Conservation (phyloP, 1,140 invertebrate genomes). For the Neodiprion virginianus region DNA sequence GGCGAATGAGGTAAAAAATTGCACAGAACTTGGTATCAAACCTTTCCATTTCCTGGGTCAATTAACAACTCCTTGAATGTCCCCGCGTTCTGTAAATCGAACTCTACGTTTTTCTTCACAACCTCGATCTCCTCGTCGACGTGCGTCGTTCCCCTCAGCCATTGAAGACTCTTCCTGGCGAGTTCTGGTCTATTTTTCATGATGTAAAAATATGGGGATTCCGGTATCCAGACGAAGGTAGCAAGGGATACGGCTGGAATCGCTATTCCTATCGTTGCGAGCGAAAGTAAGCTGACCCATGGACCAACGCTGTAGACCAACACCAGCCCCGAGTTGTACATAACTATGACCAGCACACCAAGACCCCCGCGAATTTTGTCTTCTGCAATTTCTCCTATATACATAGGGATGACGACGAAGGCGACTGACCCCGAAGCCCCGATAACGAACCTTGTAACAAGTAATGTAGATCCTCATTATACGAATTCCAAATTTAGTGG, state of each 20-base stretch:
- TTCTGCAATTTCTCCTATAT: conserved; percentile 69
- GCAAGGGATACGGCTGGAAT: conserved; percentile 65
- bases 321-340: conserved; percentile 67
- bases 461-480: too few relatives aligned
- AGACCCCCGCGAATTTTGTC: conserved; percentile 69
- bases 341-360: conserved; percentile 67
- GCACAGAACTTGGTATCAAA: not conserved
- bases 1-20: conserved; percentile 11
- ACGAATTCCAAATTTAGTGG: too few relatives aligned
- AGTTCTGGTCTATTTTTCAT: conserved; percentile 62
- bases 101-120: conserved; percentile 66
- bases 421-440: conserved; percentile 31
- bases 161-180: conserved; percentile 65
- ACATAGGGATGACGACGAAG: conserved; percentile 68
- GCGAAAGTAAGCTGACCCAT: conserved; percentile 63
- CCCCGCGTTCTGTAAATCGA: conserved; percentile 62
- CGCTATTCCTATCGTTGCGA: conserved; percentile 61
- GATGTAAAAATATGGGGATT: conserved; percentile 75
- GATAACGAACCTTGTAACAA: too few relatives aligned
- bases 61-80: conserved; percentile 64
- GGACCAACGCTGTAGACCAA: conserved; percentile 69
- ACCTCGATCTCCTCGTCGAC: conserved; percentile 67
- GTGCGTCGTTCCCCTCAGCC: conserved; percentile 64
- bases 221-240: conserved; percentile 71
- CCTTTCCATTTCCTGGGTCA: conserved; percentile 65